A percentile compares a stretch with the other conserved stretches of the same genome.
Conservation (phyloP, 1,140 invertebrate species). For the Periplaneta americana region DNA sequence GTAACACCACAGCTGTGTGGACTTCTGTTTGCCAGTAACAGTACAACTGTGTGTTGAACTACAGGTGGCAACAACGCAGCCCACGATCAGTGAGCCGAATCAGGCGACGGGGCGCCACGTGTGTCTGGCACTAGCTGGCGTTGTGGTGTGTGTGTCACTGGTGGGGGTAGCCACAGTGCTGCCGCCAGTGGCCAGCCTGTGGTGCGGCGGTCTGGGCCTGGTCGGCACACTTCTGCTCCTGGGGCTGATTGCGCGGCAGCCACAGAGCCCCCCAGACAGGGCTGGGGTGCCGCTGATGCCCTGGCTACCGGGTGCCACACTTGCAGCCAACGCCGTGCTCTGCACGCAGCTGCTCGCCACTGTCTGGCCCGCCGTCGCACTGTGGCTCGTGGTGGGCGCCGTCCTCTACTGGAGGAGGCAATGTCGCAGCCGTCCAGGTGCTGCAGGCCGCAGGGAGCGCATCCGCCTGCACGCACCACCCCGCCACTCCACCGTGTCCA, state of each 20-base stretch:
- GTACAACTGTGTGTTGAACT: not conserved
- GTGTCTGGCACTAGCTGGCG: not conserved
- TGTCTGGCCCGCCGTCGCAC: not conserved
- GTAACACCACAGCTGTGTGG: no score
- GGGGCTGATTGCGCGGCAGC: not conserved
- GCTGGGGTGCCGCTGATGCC: not conserved
- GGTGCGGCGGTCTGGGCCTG: not conserved
- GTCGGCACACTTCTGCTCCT: not conserved
- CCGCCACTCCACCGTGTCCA: constrained; percentile 8
- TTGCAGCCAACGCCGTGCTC: not conserved
- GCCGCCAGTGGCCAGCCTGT: not conserved
- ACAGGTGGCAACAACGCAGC: not conserved
- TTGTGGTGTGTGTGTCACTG: not conserved
- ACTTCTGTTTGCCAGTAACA: not conserved
- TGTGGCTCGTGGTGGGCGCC: not conserved
- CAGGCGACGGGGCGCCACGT: not conserved
- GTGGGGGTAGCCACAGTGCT: not conserved
- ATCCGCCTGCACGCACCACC: constrained; percentile 13
- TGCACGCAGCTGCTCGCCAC: not conserved
- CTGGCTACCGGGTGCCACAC: not conserved
- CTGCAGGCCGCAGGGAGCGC: constrained; percentile 1
- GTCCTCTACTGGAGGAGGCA: not conserved
- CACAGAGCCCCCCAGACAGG: not conserved
- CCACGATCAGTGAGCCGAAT: not conserved
- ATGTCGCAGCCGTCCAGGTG: not conserved